phyloP scores from a whole-genome alignment of 2,113 vertebrate genomes.

The Campylomormyrus numenius region DNA sequence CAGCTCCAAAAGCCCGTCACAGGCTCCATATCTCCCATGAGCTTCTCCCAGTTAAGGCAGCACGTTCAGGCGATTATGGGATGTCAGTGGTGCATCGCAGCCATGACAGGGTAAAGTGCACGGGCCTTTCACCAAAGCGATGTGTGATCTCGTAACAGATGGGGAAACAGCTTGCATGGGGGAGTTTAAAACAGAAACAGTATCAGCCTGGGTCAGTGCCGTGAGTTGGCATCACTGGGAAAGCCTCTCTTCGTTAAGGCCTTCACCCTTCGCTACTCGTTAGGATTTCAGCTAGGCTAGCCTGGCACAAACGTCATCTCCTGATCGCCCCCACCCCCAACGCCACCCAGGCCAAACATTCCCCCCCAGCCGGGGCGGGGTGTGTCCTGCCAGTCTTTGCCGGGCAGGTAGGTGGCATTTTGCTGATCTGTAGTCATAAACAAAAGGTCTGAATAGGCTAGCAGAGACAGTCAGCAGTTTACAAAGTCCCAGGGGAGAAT shows the following conservation, averaged over 20 bases:
- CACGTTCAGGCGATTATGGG: not conserved
- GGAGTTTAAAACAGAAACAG: not conserved
- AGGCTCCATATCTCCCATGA: not conserved
- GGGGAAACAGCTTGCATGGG: not conserved
- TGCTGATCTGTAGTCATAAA: not conserved
- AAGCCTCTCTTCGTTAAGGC: not conserved
- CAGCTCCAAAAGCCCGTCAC: not conserved
- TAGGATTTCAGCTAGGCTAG: not conserved
- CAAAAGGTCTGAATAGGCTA: conserved; percentile 11
- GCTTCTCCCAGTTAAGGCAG: not conserved
- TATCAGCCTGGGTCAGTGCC: not conserved
- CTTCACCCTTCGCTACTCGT: not conserved
- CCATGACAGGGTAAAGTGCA: not conserved
- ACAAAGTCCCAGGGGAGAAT: conserved; percentile 25
- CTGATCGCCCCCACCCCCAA: not conserved
- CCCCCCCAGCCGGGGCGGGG: not conserved
- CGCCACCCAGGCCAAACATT: not conserved
- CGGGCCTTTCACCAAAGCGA: not conserved
- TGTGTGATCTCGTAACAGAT: not conserved
- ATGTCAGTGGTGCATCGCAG: not conserved
- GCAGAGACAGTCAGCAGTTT: conserved; percentile 32
- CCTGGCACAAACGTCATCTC: not conserved
- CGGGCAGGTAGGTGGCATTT: not conserved
- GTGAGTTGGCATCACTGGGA: not conserved
- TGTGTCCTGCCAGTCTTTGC: not conserved